Evolutionary conservation across 1,140 invertebrate species (phyloP).

Genomic region (Sipha flava): DNA sequence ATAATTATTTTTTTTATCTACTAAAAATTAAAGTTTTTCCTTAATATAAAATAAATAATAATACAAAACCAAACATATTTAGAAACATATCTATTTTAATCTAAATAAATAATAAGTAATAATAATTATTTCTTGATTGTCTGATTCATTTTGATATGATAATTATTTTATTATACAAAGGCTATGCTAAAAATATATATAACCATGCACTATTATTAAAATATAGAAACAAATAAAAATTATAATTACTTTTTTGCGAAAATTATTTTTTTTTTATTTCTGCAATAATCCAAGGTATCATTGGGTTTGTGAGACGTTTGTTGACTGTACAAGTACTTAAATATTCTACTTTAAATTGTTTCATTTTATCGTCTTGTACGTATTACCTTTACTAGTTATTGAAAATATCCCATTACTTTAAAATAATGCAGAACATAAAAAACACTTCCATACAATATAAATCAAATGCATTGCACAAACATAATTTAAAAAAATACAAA

Average conservation of each 20-base stretch:
- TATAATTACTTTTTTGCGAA: slow-evolving; percentile 47
- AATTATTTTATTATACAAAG: too few species aligned
- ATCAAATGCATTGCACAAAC: background rate
- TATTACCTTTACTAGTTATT: background rate
- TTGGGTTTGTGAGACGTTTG: slow-evolving; percentile 61
- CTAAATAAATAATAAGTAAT: too few species aligned
- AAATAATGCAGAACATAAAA: background rate
- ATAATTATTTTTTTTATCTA: too few species aligned
- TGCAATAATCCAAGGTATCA: slow-evolving; percentile 64
- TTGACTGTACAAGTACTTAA: slow-evolving; percentile 65
- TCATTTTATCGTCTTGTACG: slow-evolving; percentile 34
- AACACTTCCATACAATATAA: background rate
- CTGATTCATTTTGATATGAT: too few species aligned
- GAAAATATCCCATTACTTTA: background rate
- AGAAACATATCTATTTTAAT: too few species aligned
- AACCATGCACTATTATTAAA: too few species aligned
- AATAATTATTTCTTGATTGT: too few species aligned
- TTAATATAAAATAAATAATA: too few species aligned
- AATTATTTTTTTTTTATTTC: slow-evolving; percentile 53
- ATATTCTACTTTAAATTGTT: slow-evolving; percentile 49
- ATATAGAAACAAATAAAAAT: too few species aligned
- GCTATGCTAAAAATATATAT: too few species aligned
- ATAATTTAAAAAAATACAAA: background rate
- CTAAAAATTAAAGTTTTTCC: too few species aligned
- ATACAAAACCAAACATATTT: too few species aligned